Conservation (phyloP, 2,113 vertebrate species). For the Diadophis punctatus region DNA sequence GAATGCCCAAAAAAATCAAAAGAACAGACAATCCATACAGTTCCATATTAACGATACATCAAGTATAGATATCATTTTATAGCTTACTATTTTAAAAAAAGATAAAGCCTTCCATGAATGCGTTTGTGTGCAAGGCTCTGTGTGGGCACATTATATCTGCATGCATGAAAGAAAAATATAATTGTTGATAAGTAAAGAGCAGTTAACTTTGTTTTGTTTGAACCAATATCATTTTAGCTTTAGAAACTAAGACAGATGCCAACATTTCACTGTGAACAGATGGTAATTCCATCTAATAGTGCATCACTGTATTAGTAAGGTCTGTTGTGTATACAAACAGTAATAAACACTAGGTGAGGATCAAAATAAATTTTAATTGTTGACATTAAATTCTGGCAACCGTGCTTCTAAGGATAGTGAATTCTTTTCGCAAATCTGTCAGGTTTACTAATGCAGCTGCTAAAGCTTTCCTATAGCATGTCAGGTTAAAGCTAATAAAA, state of each 20-base stretch:
- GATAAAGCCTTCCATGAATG: slow-evolving; percentile 43
- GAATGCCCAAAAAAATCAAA: slow-evolving; percentile 52
- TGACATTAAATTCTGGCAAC: slow-evolving; percentile 88
- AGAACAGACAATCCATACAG: slow-evolving; percentile 66
- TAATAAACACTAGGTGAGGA: slow-evolving; percentile 89
- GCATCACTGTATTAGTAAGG: slow-evolving; percentile 87
- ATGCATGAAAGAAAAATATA: slow-evolving; percentile 11
- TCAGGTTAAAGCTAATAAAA: slow-evolving; percentile 57
- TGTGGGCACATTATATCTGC: slow-evolving; percentile 55
- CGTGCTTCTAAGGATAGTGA: slow-evolving; percentile 70
- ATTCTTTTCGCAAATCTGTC: slow-evolving; percentile 74
- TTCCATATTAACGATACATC: slow-evolving; percentile 53
- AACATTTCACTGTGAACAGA: slow-evolving; percentile 84
- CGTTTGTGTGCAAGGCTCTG: slow-evolving; percentile 7
- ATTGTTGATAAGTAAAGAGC: slow-evolving; percentile 66
- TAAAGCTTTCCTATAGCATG: slow-evolving; percentile 56
- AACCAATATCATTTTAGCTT: slow-evolving; percentile 85
- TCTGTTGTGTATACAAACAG: slow-evolving; percentile 90
- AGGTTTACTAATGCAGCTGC: slow-evolving; percentile 67
- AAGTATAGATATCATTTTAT: slow-evolving; percentile 50
- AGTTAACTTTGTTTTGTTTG: slow-evolving; percentile 81
- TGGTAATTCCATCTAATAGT: slow-evolving; percentile 89
- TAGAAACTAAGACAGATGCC: slow-evolving; percentile 82
- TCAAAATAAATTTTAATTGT: slow-evolving; percentile 92
- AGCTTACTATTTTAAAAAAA: slow-evolving; percentile 57